Evolutionary conservation across 1,140 invertebrate species (phyloP), one percentile per base, ranked within the genome.

Genomic region (Amyelois transitella): DNA sequence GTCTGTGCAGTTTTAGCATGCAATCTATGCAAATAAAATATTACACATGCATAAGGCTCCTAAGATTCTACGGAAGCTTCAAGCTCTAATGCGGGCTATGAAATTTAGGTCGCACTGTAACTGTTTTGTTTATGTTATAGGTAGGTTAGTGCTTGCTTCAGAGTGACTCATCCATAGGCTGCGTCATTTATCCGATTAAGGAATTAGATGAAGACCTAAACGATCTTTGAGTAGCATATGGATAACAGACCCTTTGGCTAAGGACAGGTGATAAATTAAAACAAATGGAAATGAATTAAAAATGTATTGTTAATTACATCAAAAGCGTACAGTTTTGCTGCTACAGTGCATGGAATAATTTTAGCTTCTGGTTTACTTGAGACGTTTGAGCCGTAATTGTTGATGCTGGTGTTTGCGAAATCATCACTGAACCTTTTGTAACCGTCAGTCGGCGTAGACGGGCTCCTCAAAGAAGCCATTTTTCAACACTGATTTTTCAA

Each of bases 391-490:
- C 89, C 90, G 77, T 90, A 90, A 84, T 87, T 86, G 72, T 89
- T 89, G 66, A 89, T 78, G 80, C 89, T 90, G 80, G 74, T 75
- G 66, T 90, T 88, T 67, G 83, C 81, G 74, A 86, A 81, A 77
- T 90, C 89, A 78, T 90, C 89, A 80, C 83, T 89, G 62, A 91
- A 90, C 63, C 88, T 81, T 88, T 90, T 90, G 71, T 91, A 90
- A 62, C 89, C 89, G 73, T 90, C 89, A 58, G 89, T 85, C 64
- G 89, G 89, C 64, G 89, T 87, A 65, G 82, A 83, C 79, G 88
- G 79, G 78, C 86, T 86, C 66, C 81, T 75, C 73, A 88, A 66
- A 71, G 85, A 83, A 86, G 85, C 85, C 87, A 89, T 89, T 84
- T 83, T 79, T 74, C 62, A 59, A 71, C 62, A 84, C 82, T 86